Evolutionary conservation across 2,888 invertebrate genomes (phyloP), one percentile per base, ranked within the genome.

Genomic region (Machimus rusticus): DNA sequence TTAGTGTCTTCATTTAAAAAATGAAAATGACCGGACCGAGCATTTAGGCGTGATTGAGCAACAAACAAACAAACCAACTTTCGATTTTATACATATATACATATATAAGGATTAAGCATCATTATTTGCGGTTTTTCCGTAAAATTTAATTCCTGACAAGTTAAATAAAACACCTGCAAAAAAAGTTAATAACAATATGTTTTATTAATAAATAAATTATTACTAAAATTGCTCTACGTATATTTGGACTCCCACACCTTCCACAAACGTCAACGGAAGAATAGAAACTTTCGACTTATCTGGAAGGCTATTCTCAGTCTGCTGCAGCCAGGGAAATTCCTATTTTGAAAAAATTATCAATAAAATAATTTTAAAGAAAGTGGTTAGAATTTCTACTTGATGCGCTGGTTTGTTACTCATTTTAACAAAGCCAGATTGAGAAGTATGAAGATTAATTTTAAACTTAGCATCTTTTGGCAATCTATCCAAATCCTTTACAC

Each of bases 251-350:
- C 91, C 91, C 2, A 91, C 57, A 2, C 89, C 89, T 9, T 90
- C 87, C 2, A 92, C 81, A 0, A 82, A 86, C 12, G 91, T 90
- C 46, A 93, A 78, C 0, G 93, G 92, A 8, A 92, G 88, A 6
- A 92, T 82, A 14, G 88, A 87, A 85, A 90, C 88, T 84, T 90
- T 79, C 28, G 88, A 66, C 34, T 87, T 89, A 0, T 85, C 51
- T 2, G 43, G 16, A 1, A 86, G 77, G 16, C 34, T 77, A n/a
- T 81, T 34, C 16, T 88, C 74, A 2, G 89, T 88, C 16, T 90
- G 89, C 31, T 90, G 90, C 1, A 93, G 87, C 92, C 92, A 92
- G 2, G 92, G 92, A 86, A 92, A 92, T 14, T 92, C 91, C 89
- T 91, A 43, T n/a, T 89, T 88, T 31, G 9, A 51, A 39, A 2